Evolutionary conservation across 1,140 invertebrate genomes (phyloP).

Genomic region (Lasioglossum albipes): DNA sequence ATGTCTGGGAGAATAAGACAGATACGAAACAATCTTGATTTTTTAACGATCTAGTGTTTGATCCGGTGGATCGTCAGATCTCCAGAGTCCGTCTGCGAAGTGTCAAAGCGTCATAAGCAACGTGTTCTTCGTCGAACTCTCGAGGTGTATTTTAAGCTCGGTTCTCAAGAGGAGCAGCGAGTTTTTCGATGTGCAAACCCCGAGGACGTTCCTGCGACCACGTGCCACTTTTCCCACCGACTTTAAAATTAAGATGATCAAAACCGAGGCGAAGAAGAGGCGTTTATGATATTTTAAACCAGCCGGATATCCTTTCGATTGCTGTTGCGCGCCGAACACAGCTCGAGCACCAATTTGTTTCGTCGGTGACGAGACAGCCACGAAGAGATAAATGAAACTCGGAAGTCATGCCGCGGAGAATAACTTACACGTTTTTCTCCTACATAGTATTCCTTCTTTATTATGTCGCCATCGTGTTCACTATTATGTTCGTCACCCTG

Average conservation of each 20-base stretch:
- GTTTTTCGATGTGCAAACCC: not conserved
- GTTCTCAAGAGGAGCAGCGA: constrained; percentile 51
- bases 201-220: not conserved
- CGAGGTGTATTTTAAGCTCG: constrained; percentile 66
- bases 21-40: too few species aligned
- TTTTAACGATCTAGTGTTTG: not conserved
- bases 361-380: too few species aligned
- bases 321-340: too few species aligned
- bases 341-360: too few species aligned
- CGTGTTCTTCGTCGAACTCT: constrained; percentile 40
- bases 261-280: too few species aligned
- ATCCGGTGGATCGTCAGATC: not conserved
- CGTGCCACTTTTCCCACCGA: constrained; percentile 33
- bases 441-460: not conserved
- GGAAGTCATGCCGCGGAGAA: not conserved
- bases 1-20: too few species aligned
- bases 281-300: too few species aligned
- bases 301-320: too few species aligned
- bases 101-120: constrained; percentile 44
- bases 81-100: constrained; percentile 27
- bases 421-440: not conserved
- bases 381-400: not conserved
- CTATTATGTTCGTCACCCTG: not conserved
- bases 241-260: not conserved
- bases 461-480: not conserved